Evolutionary conservation across 2,797 vertebrate genomes (phyloP), one percentile per base, ranked within the genome.

Genomic region (Helostoma temminkii): DNA sequence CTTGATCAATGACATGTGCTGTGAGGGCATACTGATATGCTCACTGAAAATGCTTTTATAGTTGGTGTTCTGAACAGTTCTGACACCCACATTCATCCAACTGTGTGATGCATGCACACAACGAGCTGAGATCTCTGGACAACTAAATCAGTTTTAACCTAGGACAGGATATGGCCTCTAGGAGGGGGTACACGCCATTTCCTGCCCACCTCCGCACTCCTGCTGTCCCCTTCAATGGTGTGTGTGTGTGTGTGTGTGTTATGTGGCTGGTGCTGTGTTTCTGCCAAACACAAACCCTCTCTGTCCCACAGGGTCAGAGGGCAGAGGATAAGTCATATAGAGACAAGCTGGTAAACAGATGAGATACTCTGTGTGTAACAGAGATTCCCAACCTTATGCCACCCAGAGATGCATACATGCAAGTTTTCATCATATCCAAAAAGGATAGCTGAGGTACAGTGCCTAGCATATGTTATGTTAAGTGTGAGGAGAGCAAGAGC

Each of bases 91-190:
- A 64, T 25, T 8, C 37, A 56, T 30, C 41, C 42, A 62, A 37
- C 30, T 48, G 24, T 43, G 34, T 19, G 50, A 71, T 48, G 53
- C 50, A 53, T 7, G 6, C 39, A 34, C 62, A 74, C 52, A 63
- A 61, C 84, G 48, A 72, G 65, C 70, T 62, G 73, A 66, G 46
- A 73, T 88, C 80, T 79, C 80, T 60, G 75, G 43, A 86, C 84
- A 90, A 91, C 90, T 78, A 87, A 88, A 84, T 19, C 46, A 41
- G 71, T 78, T 87, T 73, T 61, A 82, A 66, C 78, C 83, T 84
- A 84, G 80, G 84, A 88, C 92, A 93, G 92, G 91, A 93, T 85
- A 80, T 71, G 68, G 85, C 66, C 88, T 88, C 72, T 14, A 75
- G 78, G 75, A 89, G 90, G 87, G 89, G 88, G 84, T 85, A 84